Evolutionary conservation across 2,113 vertebrate genomes (phyloP).

Genomic region (Bubo blakistoni): DNA sequence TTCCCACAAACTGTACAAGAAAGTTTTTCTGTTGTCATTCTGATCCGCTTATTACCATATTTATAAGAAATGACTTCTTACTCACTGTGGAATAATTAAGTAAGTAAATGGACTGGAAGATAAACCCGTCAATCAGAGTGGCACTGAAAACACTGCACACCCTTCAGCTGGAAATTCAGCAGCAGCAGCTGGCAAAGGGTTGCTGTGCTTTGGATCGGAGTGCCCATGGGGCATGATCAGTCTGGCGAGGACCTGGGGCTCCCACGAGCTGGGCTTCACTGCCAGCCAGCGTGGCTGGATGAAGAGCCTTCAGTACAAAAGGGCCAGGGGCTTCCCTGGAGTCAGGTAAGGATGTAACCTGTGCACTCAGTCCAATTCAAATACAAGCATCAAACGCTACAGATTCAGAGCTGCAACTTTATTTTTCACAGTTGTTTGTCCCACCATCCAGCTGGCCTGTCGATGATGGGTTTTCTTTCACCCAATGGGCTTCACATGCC

Average conservation of each 20-base stretch:
- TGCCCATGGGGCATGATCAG: fast-evolving
- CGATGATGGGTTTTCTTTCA: neutral
- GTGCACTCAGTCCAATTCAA: fast-evolving
- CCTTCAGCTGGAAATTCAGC: neutral
- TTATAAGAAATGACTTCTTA: conserved; percentile 34
- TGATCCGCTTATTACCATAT: conserved; percentile 10
- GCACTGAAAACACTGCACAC: neutral
- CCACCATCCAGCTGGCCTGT: neutral
- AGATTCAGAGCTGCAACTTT: neutral
- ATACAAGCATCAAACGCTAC: neutral
- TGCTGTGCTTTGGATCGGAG: neutral
- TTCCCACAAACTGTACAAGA: neutral
- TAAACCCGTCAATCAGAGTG: conserved; percentile 18
- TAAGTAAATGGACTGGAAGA: conserved; percentile 52
- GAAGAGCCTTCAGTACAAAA: neutral
- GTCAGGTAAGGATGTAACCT: neutral
- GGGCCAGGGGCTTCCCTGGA: neutral
- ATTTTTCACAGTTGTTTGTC: neutral
- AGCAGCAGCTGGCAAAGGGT: neutral
- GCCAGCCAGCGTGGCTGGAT: fast-evolving
- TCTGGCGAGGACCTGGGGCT: fast-evolving
- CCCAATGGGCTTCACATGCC: neutral
- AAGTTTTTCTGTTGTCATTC: conserved; percentile 12
- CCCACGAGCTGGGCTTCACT: fast-evolving
- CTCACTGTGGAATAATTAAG: conserved; percentile 44